Evolutionary conservation across 2,888 invertebrate species (phyloP), one percentile per base, ranked within the genome.

Genomic region (Cephus pulcher): DNA sequence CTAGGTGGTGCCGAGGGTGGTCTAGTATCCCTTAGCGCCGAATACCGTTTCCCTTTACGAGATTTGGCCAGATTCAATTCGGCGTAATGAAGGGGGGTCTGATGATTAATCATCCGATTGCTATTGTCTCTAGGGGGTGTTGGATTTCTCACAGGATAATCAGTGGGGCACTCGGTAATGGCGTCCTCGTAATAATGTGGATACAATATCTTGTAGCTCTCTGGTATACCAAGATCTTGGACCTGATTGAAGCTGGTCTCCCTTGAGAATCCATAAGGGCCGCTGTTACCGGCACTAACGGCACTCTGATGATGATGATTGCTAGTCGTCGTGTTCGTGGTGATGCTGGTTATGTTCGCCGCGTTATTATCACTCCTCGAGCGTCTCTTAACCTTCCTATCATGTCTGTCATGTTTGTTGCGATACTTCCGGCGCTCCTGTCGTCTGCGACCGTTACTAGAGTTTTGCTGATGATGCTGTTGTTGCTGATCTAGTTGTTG

Each of bases 101-200:
- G 69, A 32, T 32, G 33, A 34, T 71, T 33, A 23, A 56, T 56
- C 56, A 56, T 56, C 32, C 71, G 71, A 71, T 71, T 71, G 76
- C 74, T 77, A 78, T 40, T 80, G 79, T 40, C 77, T 82, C 70
- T 80, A 82, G 69, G 15, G 75, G 71, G n/a, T 76, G 80, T 32
- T 79, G 80, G 73, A 30, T 33, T 34, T 34, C 74, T 33, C 34
- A 11, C 73, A 77, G 84, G 83, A 80, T 88, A 87, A 32, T 89
- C 88, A 76, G 80, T 79, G 1, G 87, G 86, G 76, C 88, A 87
- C 78, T 88, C 87, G 75, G 86, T 84, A 77, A 88, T 85, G 78
- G 87, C 86, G 79, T 91, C 91, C 85, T 91, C 90, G 86, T 91
- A 91, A 79, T 90, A 91, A 78, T 91, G 90, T 9, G 91, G 90